Conservation (phyloP, 2,113 vertebrate species). For the Bufo bufo region DNA sequence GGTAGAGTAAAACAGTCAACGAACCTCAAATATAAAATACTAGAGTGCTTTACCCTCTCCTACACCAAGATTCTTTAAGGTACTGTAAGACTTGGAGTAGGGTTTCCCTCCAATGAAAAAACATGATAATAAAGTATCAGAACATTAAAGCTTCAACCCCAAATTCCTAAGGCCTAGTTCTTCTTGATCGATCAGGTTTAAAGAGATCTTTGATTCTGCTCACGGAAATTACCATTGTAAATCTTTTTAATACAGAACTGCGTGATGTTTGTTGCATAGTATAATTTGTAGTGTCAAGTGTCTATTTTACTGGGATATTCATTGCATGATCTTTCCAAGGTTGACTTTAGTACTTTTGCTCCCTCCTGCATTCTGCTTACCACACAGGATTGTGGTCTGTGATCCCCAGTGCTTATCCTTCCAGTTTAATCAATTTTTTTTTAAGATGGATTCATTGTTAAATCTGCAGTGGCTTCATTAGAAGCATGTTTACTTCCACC, state of each 20-base stretch:
- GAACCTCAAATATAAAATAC: no score
- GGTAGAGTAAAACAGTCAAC: no score
- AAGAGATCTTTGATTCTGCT: background rate
- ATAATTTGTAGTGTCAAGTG: slow-evolving; percentile 9
- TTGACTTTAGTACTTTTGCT: slow-evolving; percentile 13
- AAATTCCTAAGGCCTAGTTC: background rate
- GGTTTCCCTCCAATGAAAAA: no score
- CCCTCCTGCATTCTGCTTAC: slow-evolving; percentile 45
- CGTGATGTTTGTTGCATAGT: background rate
- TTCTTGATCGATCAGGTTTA: background rate
- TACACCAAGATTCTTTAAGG: background rate
- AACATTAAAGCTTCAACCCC: background rate
- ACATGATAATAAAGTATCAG: no score
- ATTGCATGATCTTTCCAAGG: slow-evolving; percentile 40
- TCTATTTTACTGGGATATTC: slow-evolving; percentile 27
- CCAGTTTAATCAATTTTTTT: slow-evolving; percentile 15
- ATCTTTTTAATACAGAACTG: background rate
- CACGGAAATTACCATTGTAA: background rate
- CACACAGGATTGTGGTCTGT: slow-evolving; percentile 29
- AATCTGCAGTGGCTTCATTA: slow-evolving; percentile 50
- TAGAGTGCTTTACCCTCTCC: no score
- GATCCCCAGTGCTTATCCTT: slow-evolving; percentile 31
- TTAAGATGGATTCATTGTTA: slow-evolving; percentile 46
- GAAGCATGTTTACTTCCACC: slow-evolving; percentile 22
- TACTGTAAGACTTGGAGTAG: background rate